A percentile compares a stretch with the other conserved stretches of the same genome.
Conservation (phyloP, 1,140 invertebrate species). For the Gerris buenoi region DNA sequence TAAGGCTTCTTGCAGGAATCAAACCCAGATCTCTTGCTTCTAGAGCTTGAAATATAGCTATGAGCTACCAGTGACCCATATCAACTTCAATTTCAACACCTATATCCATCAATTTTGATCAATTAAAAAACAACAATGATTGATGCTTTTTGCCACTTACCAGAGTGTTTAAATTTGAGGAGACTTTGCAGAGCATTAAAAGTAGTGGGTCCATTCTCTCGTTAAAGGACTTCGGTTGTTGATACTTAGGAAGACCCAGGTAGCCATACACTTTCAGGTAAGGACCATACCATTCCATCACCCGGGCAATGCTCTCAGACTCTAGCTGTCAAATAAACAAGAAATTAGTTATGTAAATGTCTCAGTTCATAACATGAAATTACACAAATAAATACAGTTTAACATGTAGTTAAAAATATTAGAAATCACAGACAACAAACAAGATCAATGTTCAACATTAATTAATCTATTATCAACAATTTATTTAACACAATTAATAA, state of each 20-base stretch:
- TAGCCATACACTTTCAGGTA: slow-evolving; percentile 43
- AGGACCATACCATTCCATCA: slow-evolving; percentile 41
- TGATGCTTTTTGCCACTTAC: no score
- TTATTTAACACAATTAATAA: no score
- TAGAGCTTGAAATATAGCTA: no score
- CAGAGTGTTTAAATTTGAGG: slow-evolving; percentile 45
- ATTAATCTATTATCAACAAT: no score
- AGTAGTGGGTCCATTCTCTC: slow-evolving; percentile 46
- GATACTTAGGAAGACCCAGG: slow-evolving; percentile 42
- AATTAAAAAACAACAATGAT: no score
- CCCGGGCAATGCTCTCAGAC: slow-evolving; percentile 32
- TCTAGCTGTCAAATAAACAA: slow-evolving; percentile 29
- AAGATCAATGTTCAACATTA: no score
- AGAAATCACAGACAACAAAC: neutral
- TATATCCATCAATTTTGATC: no score
- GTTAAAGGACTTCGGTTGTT: slow-evolving; percentile 41
- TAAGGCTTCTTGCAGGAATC: no score
- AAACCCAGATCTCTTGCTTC: no score
- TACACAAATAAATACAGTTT: neutral
- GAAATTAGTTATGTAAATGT: neutral
- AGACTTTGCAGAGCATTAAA: slow-evolving; percentile 42
- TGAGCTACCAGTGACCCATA: no score
- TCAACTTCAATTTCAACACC: no score
- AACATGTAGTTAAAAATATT: neutral
- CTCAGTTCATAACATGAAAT: neutral